These are phyloP conservation scores for Zaprionus lachaisei DNA, from an alignment of 1,140 invertebrate genomes.

Conservation along the genomic window DNA sequence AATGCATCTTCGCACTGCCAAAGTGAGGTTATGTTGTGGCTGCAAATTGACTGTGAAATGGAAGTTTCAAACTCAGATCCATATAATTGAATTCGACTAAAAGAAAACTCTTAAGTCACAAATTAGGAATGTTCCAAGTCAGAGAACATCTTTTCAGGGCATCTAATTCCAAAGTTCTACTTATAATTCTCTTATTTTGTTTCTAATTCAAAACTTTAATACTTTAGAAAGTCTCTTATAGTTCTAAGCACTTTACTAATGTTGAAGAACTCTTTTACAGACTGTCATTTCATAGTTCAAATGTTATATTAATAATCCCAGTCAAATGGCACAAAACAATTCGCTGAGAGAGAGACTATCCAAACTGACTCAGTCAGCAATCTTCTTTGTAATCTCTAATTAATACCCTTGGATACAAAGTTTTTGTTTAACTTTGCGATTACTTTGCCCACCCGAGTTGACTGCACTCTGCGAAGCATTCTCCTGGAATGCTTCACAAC, in stretches of 20 bases:
- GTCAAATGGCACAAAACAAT: slow-evolving; percentile 2
- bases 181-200: too few relatives aligned
- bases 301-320: slow-evolving; percentile 22
- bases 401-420: slow-evolving; percentile 30
- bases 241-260: background rate
- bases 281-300: slow-evolving; percentile 9
- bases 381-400: slow-evolving; percentile 36
- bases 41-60: slow-evolving; percentile 7
- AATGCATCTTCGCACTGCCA: background rate
- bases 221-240: background rate
- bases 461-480: slow-evolving; percentile 10
- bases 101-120: background rate
- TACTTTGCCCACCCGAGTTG: slow-evolving; percentile 25
- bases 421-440: slow-evolving; percentile 28
- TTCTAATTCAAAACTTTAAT: too few relatives aligned
- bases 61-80: background rate
- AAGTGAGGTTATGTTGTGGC: background rate
- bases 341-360: background rate
- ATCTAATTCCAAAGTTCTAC: too few relatives aligned
- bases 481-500: slow-evolving; percentile 12
- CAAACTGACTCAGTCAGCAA: slow-evolving; percentile 16
- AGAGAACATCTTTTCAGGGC: too few relatives aligned
- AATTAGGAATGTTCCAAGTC: too few relatives aligned
- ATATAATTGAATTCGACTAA: background rate
- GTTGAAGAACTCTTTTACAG: background rate